Conservation (phyloP, 2,113 vertebrate genomes). For the Gobiocypris rarus region DNA sequence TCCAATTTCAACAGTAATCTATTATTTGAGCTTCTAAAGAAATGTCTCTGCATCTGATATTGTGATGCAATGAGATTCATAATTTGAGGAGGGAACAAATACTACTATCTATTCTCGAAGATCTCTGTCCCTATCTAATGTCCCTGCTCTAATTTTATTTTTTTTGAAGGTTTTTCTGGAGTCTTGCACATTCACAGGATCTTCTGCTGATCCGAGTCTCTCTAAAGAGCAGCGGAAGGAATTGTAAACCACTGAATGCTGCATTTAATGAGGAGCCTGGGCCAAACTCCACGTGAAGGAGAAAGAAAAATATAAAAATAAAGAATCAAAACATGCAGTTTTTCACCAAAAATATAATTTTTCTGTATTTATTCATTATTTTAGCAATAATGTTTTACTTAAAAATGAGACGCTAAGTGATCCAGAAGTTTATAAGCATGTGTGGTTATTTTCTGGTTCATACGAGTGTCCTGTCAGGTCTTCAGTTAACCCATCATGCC, state of each 20-base stretch:
- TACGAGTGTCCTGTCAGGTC: constrained; percentile 22
- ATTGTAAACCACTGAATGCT: not conserved
- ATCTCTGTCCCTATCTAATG: too few relatives aligned
- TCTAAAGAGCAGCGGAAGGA: not conserved
- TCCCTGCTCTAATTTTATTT: too few relatives aligned
- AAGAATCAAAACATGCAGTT: not conserved
- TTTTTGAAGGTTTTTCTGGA: too few relatives aligned
- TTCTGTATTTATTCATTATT: not conserved
- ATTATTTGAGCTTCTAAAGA: not conserved
- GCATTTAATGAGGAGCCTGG: not conserved
- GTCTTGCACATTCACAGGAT: too few relatives aligned
- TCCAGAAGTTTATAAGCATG: not conserved
- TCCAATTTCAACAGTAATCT: not conserved
- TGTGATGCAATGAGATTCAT: not conserved
- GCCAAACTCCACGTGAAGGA: too few relatives aligned
- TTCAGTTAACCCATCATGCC: constrained; percentile 83
- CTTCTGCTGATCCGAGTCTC: too few relatives aligned
- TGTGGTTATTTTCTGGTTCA: not conserved
- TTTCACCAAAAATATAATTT: not conserved
- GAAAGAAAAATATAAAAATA: not conserved
- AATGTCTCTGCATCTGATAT: not conserved
- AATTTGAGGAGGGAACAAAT: too few relatives aligned
- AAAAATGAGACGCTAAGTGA: not conserved
- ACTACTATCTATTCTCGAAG: too few relatives aligned
- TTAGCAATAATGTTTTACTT: not conserved